Conservation (phyloP, 1,140 invertebrate species). For the Cyrtorhinus lividipennis region DNA sequence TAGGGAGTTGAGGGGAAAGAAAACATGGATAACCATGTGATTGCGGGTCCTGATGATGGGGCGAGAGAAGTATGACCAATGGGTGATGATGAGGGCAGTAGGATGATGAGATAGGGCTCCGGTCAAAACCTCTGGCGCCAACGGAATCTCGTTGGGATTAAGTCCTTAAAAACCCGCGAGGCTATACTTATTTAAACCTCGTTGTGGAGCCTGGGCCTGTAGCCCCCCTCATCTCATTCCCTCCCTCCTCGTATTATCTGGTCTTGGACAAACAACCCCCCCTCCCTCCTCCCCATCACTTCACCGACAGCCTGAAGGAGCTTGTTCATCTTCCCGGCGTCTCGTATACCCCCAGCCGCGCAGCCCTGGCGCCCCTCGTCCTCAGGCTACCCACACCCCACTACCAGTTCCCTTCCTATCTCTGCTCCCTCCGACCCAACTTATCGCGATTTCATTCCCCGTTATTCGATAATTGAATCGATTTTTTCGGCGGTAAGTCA, state of each 20-base stretch:
- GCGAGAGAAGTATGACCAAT: background rate
- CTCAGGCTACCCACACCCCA: background rate
- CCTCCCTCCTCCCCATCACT: background rate
- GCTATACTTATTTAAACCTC: background rate
- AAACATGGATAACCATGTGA: background rate
- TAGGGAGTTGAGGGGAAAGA: background rate
- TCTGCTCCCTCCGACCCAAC: no score
- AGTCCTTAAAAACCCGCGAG: background rate
- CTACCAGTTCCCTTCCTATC: no score
- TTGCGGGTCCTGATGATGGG: background rate
- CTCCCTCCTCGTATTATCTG: background rate
- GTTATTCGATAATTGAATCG: background rate
- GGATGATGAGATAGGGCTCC: background rate
- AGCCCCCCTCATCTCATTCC: no score
- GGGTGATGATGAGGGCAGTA: background rate
- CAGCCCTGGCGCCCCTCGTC: background rate
- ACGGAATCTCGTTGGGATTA: background rate
- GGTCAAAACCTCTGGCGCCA: background rate
- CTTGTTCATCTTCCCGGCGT: no score
- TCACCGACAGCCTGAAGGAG: background rate
- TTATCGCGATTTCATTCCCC: background rate
- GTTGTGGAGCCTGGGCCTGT: background rate
- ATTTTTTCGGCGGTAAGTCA: background rate
- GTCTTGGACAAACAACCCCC: background rate
- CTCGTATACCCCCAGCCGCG: background rate